Conservation (phyloP, 2,888 invertebrate genomes). For the Drosophila anomalipes region DNA sequence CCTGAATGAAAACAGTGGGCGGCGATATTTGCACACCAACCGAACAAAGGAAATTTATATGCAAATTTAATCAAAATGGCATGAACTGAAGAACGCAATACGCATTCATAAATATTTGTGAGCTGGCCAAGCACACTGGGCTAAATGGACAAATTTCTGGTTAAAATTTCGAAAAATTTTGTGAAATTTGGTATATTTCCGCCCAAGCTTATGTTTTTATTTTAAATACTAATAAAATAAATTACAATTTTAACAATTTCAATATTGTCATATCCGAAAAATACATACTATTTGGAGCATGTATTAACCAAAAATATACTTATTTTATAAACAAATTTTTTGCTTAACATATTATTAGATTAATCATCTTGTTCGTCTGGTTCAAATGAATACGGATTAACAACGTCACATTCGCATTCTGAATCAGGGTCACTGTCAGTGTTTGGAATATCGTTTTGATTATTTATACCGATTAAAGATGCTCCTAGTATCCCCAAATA, state of each 20-base stretch:
- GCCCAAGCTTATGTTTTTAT: neutral
- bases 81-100: slow-evolving; percentile 4
- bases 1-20: slow-evolving; percentile 13
- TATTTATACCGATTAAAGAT: neutral
- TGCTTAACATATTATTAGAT: neutral
- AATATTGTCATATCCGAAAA: too few species aligned
- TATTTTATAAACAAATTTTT: neutral
- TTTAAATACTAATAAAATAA: too few species aligned
- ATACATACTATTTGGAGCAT: too few species aligned
- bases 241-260: too few species aligned
- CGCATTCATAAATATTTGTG: slow-evolving; percentile 6
- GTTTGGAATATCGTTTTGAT: neutral
- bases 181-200: neutral
- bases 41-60: slow-evolving; percentile 13
- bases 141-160: neutral
- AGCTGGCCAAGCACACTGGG: neutral
- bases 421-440: neutral
- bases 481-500: neutral
- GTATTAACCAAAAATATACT: neutral
- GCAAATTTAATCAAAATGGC: slow-evolving; percentile 37
- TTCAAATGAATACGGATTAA: neutral
- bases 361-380: neutral
- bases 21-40: slow-evolving; percentile 16
- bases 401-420: neutral
- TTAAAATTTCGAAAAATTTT: neutral